Percentiles rank a stretch among this genome's conserved stretches.
These are phyloP conservation scores for Amaurobius ferox DNA, from an alignment of 2,888 invertebrate species.

Conservation along the genomic window DNA sequence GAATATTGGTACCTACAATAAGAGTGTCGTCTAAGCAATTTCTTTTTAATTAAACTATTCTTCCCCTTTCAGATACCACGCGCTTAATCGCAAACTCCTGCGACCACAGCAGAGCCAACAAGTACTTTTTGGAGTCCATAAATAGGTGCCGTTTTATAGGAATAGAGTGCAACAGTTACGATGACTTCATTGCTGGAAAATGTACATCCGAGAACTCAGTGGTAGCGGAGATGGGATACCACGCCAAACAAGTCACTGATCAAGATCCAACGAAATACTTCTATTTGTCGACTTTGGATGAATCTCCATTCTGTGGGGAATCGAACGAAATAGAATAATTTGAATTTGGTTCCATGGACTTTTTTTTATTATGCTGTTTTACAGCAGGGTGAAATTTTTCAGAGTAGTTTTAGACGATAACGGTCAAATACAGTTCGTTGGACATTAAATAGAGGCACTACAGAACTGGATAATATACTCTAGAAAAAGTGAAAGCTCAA, in stretches of 20 bases:
- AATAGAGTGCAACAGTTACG: slow-evolving; percentile 40
- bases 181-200: neutral
- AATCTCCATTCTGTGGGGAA: neutral
- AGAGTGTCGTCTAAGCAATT: too few species aligned
- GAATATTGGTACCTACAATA: too few species aligned
- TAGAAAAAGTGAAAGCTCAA: too few species aligned
- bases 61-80: slow-evolving; percentile 15
- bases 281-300: neutral
- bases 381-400: too few species aligned
- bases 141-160: slow-evolving; percentile 33
- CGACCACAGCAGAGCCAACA: slow-evolving; percentile 32
- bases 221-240: slow-evolving; percentile 39
- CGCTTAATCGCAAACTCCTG: slow-evolving; percentile 29
- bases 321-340: neutral
- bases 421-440: too few species aligned
- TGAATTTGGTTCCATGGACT: neutral
- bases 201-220: slow-evolving; percentile 24
- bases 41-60: too few species aligned
- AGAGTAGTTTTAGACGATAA: too few species aligned
- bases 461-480: too few species aligned
- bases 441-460: too few species aligned
- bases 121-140: slow-evolving; percentile 35
- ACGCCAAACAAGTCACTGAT: neutral
- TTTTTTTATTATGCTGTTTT: too few species aligned
- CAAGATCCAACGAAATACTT: neutral